Evolutionary conservation across 2,113 vertebrate genomes (phyloP).

Genomic region (Lophochroa leadbeateri): DNA sequence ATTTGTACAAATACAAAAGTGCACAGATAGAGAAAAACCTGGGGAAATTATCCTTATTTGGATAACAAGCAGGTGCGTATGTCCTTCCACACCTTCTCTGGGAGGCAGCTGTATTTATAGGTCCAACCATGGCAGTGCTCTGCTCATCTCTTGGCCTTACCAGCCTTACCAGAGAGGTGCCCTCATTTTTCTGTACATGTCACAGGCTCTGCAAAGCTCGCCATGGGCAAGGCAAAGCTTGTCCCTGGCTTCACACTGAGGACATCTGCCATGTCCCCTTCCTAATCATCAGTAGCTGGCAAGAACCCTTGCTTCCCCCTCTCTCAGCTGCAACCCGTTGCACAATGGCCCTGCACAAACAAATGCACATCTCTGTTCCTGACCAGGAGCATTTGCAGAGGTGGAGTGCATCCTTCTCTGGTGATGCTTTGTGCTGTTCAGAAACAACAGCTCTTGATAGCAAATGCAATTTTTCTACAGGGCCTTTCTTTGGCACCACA

Average conservation of each 20-base stretch:
- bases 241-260: not conserved
- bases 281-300: not conserved
- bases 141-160: not conserved
- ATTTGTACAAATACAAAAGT: not conserved
- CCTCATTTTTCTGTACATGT: not conserved
- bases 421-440: not conserved
- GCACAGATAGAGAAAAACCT: not conserved
- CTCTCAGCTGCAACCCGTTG: not conserved
- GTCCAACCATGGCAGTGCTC: not conserved
- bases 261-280: not conserved
- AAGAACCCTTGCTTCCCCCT: not conserved
- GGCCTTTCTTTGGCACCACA: rapidly evolving
- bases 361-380: not conserved
- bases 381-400: not conserved
- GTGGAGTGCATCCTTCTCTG: not conserved
- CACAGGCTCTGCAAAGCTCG: not conserved
- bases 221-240: not conserved
- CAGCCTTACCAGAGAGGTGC: not conserved
- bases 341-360: not conserved
- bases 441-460: not conserved
- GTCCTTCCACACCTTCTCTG: not conserved
- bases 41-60: not conserved
- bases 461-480: not conserved
- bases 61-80: not conserved
- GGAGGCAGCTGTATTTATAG: not conserved